Base-by-base conservation (phyloP, 1,140 invertebrate genomes). In the Drosophila lacertosa region DNA sequence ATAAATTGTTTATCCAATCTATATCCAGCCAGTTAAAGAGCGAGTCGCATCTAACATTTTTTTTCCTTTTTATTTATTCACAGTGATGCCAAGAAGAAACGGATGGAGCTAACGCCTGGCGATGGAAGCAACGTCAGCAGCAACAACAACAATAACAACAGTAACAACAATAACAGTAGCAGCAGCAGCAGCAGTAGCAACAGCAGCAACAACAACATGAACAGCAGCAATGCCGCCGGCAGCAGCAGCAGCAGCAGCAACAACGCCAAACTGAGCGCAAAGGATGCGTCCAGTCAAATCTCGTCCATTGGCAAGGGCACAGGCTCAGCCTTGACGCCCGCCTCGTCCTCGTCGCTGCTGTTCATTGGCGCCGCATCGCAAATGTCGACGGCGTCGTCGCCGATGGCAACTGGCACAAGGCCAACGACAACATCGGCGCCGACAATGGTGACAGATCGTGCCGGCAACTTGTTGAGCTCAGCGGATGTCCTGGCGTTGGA, bases 61-160 rank as follows among this genome's bases (percentile, higher is more conserved):
- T 9, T 44, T 20, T 39, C n/a, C 32, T 2, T 9, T 3, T 69
- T 16, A 4, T 11, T 11, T 2, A 11, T 60, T 73, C 53, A 10
- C 73, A 90, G 90, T 79, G 90, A 91, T 74, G 68, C 90, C 10
- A 91, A 91, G 76, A 86, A 89, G 74, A 91, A 89, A 32, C 90
- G 90, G 29, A 82, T 81, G 44, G 90, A 91, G 7, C 29, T 71
- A 58, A 47, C 64, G 35, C 20, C 72, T 32, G 59, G 66, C 62
- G 62, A 20, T 24, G 62, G 40, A 2, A 75, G 45, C 50, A 78
- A 50, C 15, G 59, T 22, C 42, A 68, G 35, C 20, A 53, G 42
- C 20, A 89, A 74, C 45, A 51, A 48, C 10, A 82, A 60, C 45
- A 80, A 22, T 37, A 81, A 81, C 29, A 78, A 67, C 32, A 63